A percentile compares a stretch with the other conserved stretches of the same genome.
phyloP scores from a whole-genome alignment of 2,797 vertebrate genomes.

The Sebastes elongatus region DNA sequence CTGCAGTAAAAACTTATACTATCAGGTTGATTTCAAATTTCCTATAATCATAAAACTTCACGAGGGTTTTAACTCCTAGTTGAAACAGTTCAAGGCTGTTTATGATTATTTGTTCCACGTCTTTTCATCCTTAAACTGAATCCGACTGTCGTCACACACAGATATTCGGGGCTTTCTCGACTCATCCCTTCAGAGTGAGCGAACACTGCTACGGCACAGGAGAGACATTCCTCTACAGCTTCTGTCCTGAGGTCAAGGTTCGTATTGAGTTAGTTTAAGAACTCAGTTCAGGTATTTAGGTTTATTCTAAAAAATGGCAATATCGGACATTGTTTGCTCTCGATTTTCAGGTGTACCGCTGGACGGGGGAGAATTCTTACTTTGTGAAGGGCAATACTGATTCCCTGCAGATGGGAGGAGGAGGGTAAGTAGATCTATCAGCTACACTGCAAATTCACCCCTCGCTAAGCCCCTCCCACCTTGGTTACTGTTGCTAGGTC shows the following conservation, averaged over 20 bases:
- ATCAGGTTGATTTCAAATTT: not conserved
- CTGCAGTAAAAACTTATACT: not conserved
- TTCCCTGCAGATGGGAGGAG: conserved; percentile 96
- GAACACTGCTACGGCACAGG: conserved; percentile 98
- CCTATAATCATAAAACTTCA: not conserved
- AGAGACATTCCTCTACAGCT: conserved; percentile 97
- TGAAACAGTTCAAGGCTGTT: not conserved
- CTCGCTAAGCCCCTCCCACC: no score
- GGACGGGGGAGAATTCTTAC: conserved; percentile 98
- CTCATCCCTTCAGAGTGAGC: conserved; percentile 95
- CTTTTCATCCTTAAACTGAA: not conserved
- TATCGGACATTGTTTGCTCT: not conserved
- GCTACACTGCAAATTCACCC: not conserved
- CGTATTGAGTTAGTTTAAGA: not conserved
- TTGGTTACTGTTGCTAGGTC: no score
- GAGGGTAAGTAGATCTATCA: conserved; percentile 85
- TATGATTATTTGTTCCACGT: not conserved
- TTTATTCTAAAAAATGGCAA: not conserved
- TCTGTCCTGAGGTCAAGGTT: conserved; percentile 96
- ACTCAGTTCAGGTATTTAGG: not conserved
- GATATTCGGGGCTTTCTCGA: conserved; percentile 96
- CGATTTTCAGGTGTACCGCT: conserved; percentile 89
- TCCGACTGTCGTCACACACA: conserved; percentile 65
- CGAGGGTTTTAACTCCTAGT: not conserved
- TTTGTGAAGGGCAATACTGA: conserved; percentile 96